phyloP scores from a whole-genome alignment of 2,113 vertebrate genomes.

The Geothlypis trichas region DNA sequence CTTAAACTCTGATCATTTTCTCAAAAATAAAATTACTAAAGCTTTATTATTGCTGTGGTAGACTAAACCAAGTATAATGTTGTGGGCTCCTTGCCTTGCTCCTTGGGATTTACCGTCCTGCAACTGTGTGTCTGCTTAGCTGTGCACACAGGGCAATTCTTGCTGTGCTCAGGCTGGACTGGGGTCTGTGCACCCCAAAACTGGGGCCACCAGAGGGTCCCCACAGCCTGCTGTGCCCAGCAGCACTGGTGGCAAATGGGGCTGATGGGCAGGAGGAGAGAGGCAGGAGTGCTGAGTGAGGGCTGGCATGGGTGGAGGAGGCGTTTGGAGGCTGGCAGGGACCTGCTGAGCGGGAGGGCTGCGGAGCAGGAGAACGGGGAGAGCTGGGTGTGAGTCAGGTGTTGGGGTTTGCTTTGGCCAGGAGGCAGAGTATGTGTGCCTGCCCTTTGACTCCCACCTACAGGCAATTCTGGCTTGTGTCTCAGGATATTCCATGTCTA shows the following conservation, averaged over 20 bases:
- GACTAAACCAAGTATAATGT: neutral
- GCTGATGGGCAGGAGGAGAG: neutral
- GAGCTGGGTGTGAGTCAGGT: accelerated
- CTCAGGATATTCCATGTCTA: neutral
- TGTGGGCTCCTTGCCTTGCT: neutral
- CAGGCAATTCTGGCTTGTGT: accelerated
- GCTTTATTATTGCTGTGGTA: neutral
- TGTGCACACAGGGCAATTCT: accelerated
- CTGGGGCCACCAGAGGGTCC: too few species aligned
- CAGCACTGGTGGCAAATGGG: accelerated
- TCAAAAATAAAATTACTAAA: neutral
- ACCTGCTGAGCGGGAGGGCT: neutral
- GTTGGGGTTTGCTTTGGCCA: neutral
- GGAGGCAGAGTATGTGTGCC: neutral
- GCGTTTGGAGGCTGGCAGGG: neutral
- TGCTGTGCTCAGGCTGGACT: neutral
- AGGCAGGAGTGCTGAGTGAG: neutral
- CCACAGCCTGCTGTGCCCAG: neutral
- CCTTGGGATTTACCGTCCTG: neutral
- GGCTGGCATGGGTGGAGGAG: neutral
- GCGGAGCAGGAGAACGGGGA: accelerated
- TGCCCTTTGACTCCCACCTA: neutral
- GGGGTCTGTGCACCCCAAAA: neutral
- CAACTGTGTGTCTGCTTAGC: neutral
- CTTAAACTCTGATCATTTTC: neutral